A percentile compares a stretch with the other conserved stretches of the same genome.
These are phyloP conservation scores for Zosterops lateralis DNA, from an alignment of 2,113 vertebrate species.

Conservation along the genomic window DNA sequence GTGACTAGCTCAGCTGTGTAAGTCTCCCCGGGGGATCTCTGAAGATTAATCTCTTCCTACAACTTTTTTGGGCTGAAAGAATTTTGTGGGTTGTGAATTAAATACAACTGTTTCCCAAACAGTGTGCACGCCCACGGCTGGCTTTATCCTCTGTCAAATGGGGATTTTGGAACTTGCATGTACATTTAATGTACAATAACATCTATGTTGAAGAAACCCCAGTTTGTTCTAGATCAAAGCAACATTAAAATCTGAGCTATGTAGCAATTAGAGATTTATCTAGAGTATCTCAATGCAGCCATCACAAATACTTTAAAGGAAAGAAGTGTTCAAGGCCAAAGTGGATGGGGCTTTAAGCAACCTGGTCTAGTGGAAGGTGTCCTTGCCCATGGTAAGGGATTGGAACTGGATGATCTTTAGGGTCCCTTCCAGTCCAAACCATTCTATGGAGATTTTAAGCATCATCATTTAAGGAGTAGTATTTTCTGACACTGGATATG, in stretches of 20 bases:
- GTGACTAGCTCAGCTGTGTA: not conserved
- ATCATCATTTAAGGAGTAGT: not conserved
- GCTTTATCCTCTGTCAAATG: not conserved
- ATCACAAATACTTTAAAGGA: not conserved
- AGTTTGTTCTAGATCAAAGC: not conserved
- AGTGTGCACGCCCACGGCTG: not conserved
- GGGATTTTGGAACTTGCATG: not conserved
- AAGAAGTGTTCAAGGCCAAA: not conserved
- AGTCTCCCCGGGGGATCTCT: not conserved
- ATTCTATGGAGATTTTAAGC: not conserved
- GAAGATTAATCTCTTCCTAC: conserved; percentile 15
- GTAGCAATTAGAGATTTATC: not conserved
- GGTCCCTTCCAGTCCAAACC: not conserved
- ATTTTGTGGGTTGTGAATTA: conserved; percentile 1
- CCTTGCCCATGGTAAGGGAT: not conserved
- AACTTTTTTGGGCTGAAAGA: not conserved
- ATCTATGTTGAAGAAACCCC: not conserved
- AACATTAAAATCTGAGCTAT: not conserved
- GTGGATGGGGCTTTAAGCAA: not conserved
- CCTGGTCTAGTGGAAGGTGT: not conserved
- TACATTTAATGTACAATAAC: not conserved
- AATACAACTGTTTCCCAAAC: not conserved
- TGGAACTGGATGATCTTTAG: not conserved
- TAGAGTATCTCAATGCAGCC: not conserved
- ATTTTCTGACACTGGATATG: not conserved